Evolutionary conservation across 2,113 vertebrate genomes (phyloP).

Genomic region (Ivindomyrus marchei): DNA sequence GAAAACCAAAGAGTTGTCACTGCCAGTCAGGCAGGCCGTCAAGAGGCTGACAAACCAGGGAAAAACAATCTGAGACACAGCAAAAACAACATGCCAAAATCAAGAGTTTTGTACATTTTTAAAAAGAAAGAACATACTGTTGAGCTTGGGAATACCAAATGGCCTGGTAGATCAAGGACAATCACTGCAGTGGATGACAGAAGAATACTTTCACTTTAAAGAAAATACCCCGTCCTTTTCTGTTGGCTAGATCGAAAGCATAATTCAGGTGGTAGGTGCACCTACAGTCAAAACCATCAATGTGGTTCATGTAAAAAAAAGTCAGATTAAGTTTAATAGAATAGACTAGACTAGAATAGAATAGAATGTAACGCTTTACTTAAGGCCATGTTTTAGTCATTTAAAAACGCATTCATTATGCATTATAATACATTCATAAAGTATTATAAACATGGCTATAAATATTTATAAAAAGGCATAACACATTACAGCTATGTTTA

Average conservation of each 20-base stretch:
- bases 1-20: background rate
- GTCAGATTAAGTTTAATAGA: no score
- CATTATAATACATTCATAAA: no score
- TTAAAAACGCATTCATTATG: no score
- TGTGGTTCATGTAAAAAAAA: no score
- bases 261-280: background rate
- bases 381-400: no score
- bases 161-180: background rate
- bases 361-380: no score
- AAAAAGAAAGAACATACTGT: background rate
- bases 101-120: background rate
- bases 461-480: no score
- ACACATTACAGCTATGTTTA: no score
- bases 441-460: no score
- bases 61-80: background rate
- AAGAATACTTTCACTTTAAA: background rate
- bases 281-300: no score
- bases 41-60: background rate
- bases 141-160: background rate
- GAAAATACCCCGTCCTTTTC: background rate
- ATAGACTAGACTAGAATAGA: no score
- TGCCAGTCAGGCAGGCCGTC: background rate
- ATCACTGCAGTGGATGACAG: background rate
- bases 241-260: background rate
- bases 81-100: background rate